Evolutionary conservation across 2,113 vertebrate genomes (phyloP), one percentile per base, ranked within the genome.

Genomic region (Rhinolophus ferrumequinum): DNA sequence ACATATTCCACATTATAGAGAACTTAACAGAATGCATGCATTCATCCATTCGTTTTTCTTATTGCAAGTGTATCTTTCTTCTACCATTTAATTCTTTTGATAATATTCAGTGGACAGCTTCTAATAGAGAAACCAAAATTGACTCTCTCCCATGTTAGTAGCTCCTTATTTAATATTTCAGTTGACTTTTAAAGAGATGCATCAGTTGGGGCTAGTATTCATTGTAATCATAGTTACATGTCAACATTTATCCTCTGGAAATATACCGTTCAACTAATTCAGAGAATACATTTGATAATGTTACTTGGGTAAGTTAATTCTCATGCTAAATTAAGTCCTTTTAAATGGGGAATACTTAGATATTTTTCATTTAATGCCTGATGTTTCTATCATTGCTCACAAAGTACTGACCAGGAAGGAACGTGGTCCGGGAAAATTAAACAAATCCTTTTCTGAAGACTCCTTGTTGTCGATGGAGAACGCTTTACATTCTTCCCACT

Each of bases 151-250:
- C 11, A 1, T 81, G 64, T 56, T 38, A 16, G 44, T 84, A 54
- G 11, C 0, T 44, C 41, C 18, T 97, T 94, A 72, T 80, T 89
- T 64, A 95, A 90, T 58, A 96, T 66, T 93, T 94, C 44, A 88
- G 10, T 67, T 70, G 79, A 28, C n/a, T 95, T 92, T 84, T 73
- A 28, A 66, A 88, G 16, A 75, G 12, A 77, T 38, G 6, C 12
- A 90, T 35, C 35, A 33, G 3, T 50, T 77, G 44, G 41, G n/a
- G 24, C 12, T 50, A 15, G 47, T 64, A 47, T 94, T 88, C 9
- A 56, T 44, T 94, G 35, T 18, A 64, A 66, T 81, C 41, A n/a
- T 47, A 41, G 60, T 50, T 56, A 77, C 2, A 79, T 80, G 10
- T 54, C 47, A 73, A 88, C 24, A 12, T 81, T 91, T 88, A 90